Percentiles rank a stretch among this genome's conserved stretches.
phyloP scores from a whole-genome alignment of 2,888 invertebrate genomes.

The Epirrhoe tristata region DNA sequence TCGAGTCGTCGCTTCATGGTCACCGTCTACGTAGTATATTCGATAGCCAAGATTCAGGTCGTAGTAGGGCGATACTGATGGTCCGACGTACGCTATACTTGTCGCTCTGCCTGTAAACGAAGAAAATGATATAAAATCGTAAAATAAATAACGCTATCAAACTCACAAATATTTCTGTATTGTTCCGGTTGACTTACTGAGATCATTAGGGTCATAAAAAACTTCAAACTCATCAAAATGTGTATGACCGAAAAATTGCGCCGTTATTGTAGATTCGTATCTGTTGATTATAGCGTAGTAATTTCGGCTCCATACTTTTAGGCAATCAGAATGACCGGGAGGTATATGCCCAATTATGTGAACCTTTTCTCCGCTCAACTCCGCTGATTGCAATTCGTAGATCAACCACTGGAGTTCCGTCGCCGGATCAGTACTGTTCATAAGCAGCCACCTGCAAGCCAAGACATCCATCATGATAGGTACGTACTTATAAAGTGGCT shows the following conservation, averaged over 20 bases:
- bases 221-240: constrained; percentile 97
- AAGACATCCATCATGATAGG: constrained; percentile 1
- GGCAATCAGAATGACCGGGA: constrained; percentile 96
- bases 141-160: constrained; percentile 3
- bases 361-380: constrained; percentile 97
- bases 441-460: constrained; percentile 90
- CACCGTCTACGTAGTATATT: constrained; percentile 97
- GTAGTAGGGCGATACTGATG: constrained; percentile 97
- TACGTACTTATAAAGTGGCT: background rate
- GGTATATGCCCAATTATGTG: constrained; percentile 99
- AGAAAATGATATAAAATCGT: constrained; percentile 28
- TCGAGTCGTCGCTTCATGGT: constrained; percentile 93
- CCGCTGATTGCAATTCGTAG: constrained; percentile 96
- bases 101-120: constrained; percentile 89
- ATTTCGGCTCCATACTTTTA: constrained; percentile 98
- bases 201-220: constrained; percentile 94
- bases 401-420: constrained; percentile 98
- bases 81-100: constrained; percentile 96
- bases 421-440: constrained; percentile 98
- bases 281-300: constrained; percentile 95
- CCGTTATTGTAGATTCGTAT: constrained; percentile 95
- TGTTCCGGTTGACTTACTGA: constrained; percentile 81
- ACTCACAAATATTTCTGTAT: constrained; percentile 3
- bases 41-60: constrained; percentile 97
- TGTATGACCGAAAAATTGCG: constrained; percentile 98